Conservation (phyloP, 1,140 invertebrate genomes). For the Sinella curviseta region DNA sequence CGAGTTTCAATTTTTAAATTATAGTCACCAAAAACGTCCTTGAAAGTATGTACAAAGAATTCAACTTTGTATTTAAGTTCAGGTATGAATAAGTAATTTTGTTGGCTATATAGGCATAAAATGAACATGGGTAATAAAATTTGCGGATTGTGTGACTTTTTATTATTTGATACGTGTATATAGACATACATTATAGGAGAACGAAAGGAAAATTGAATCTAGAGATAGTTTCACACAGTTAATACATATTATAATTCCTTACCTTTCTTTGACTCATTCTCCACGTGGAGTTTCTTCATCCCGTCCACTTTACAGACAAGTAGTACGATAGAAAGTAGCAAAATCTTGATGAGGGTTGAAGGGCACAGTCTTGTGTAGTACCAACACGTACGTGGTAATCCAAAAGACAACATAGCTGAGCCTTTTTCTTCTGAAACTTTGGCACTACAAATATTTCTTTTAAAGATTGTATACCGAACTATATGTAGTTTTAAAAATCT, state of each 20-base stretch:
- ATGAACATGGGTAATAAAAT: no score
- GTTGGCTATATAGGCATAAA: no score
- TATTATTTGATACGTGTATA: no score
- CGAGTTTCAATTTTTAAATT: no score
- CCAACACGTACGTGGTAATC: neutral
- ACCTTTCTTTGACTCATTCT: conserved; percentile 46
- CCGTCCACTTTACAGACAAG: neutral
- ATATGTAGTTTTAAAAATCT: no score
- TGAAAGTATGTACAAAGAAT: no score
- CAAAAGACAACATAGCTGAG: neutral
- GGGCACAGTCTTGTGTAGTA: neutral
- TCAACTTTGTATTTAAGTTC: no score
- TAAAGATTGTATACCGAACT: neutral
- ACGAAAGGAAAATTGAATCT: neutral
- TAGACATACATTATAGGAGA: no score
- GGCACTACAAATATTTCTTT: neutral
- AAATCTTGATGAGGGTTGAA: neutral
- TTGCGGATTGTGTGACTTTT: no score
- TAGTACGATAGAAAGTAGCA: neutral
- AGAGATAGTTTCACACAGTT: neutral
- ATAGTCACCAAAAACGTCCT: no score
- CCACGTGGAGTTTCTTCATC: conserved; percentile 29
- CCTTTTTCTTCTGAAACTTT: neutral
- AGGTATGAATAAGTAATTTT: no score
- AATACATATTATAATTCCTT: neutral